Base-by-base conservation (phyloP, 92 coral and sea anemone species). In the Scolanthus callimorphus region DNA sequence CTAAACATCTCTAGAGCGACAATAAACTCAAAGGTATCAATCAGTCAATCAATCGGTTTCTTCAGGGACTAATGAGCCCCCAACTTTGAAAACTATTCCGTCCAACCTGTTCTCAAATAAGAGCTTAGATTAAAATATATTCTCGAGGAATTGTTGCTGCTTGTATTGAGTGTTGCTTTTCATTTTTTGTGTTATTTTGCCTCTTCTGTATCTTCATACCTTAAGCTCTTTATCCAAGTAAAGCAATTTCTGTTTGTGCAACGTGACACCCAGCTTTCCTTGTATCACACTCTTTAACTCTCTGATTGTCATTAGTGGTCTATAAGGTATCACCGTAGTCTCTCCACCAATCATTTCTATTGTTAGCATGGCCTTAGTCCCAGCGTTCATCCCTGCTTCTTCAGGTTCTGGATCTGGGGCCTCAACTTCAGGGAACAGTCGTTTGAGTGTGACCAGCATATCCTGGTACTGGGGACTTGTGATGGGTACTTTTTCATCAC, bases 341-440 rank as follows among this genome's bases (percentile, higher is more conserved):
- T 92, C 98, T 22, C 98, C 98, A 30, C 96, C 91, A 59, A 92
- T 61, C 71, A 88, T 79, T 24, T 82, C 80, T 31, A 92, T 80
- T 39, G 85, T 76, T 17, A 85, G 76, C 11, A 86, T 73, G 59
- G 80, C 12, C 3, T 51, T 46, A 38, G 29, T 20, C 26, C 20
- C 43, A 11, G 29, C 52, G 30, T 48, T 19, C 49, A 9, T 73
- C 43, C 57, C 57, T 1, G 82, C 52, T 49, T 51, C 41, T 48
- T 73, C 50, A 3, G 72, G 70, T 13, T 59, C 70, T 0, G 69
- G 55, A 31, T 54, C 61, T 44, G 59, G 57, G 47, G 73, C 76
- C 26, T 69, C 67, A 17, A 81, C 65, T 54, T 74, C 80, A 15
- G 98, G 98, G 55, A 88, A 92, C 56, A 88, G 81, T 51, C 67